Base-by-base conservation (phyloP, 2,113 vertebrate species). In the Sporophila hypoxantha region DNA sequence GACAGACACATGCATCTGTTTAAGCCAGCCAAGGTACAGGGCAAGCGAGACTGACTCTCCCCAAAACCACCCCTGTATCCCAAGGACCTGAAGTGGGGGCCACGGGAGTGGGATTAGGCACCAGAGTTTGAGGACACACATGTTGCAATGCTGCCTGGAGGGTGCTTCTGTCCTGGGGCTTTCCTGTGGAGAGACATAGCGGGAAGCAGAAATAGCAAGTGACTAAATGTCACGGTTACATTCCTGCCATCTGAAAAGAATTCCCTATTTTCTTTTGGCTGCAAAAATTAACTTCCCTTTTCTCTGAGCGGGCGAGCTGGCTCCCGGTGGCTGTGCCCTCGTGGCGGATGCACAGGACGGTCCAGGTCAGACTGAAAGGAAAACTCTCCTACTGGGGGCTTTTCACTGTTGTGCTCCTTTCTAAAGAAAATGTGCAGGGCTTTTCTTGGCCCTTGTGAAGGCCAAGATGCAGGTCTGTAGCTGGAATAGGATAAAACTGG, bases 361-460 rank as follows among this genome's bases (percentile, higher is more conserved):
- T 83, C 87, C 81, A 91, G 90, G 92, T 95, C 92, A 94, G 74
- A 69, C 94, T 94, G 93, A 93, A 94, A 95, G 90, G 61, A 93
- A 79, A 95, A 88, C 80, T 71, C 70, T 90, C 61, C 77, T 69
- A 61, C 90, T 90, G 83, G 70, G 77, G 86, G 46, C 93, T 94
- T 95, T 95, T 92, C 83, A 91, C 88, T 93, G 60, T 83, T 93
- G 74, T 88, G 86, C 36, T 92, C 67, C 77, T 90, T 91, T 93
- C 59, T 92, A 89, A 94, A 93, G 77, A 78, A 86, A 95, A 91
- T 81, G 74, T 78, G 77, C 86, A 88, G 70, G 83, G 46, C 92
- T 93, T 92, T 92, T 84, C 69, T 85, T 94, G 80, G 88, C 83
- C 86, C 42, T 61, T 59, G 59, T 66, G 91, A 83, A 86, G 92